phyloP scores from a whole-genome alignment of 2,797 vertebrate genomes.

The Craterocephalus amniculus region DNA sequence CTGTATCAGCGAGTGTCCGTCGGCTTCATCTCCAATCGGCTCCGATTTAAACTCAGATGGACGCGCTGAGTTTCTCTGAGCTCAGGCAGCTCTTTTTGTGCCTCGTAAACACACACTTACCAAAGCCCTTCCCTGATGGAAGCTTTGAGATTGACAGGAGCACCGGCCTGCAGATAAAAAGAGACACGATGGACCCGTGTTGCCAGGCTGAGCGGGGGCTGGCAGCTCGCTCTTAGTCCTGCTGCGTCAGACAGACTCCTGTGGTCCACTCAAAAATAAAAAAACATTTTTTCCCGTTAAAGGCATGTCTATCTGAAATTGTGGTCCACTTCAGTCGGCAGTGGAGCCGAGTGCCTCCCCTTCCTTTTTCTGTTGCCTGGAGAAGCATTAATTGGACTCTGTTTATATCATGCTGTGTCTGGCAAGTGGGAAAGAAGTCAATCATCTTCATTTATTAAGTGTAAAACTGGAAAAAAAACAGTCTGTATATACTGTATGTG shows the following conservation, averaged over 20 bases:
- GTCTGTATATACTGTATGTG: no score
- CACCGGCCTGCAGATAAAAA: background rate
- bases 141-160: background rate
- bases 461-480: background rate
- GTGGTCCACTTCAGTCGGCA: background rate
- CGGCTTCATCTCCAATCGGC: no score
- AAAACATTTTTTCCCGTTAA: background rate
- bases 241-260: background rate
- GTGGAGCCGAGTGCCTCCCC: background rate
- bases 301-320: background rate
- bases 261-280: background rate
- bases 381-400: conserved; percentile 1
- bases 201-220: background rate
- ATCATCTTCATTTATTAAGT: background rate
- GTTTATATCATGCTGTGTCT: background rate
- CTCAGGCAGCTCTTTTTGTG: background rate
- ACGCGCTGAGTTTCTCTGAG: background rate
- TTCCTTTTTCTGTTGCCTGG: background rate
- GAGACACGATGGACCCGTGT: background rate
- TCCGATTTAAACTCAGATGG: background rate
- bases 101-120: background rate
- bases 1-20: no score
- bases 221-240: background rate
- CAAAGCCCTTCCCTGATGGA: background rate
- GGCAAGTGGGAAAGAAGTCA: background rate